Evolutionary conservation across 1,140 invertebrate species (phyloP), one percentile per base, ranked within the genome.

Genomic region (Cephus cinctus): DNA sequence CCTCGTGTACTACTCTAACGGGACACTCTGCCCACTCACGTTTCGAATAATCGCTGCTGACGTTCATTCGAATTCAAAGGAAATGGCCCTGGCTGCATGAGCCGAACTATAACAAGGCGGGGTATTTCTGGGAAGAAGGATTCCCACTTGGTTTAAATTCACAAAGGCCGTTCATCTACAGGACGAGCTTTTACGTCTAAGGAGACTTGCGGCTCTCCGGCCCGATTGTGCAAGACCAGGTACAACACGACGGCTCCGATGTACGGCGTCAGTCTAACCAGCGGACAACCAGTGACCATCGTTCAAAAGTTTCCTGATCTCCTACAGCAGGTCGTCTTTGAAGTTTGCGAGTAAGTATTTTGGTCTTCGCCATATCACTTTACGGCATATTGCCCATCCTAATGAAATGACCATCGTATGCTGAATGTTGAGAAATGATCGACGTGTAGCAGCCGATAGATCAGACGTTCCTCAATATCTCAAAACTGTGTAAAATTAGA

Each of bases 271-370:
- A 93, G 90, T 16, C 76, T 95, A 4, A 95, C 92, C 2, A 93
- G 90, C 15, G 92, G 92, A 8, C 89, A 94, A 69, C 90, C 91
- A 1, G 91, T 94, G 41, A 94, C 92, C 21, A 95, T 95, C 55
- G 92, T 94, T 16, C 92, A 95, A 76, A 95, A 94, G 72, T 95
- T 95, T 65, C 92, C 92, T 2, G 91, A 94, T 77, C 78, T 95
- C n/a, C 71, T 95, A 22, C 92, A 95, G 67, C 92, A 95, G 79
- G 91, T 94, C 35, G 90, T 95, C 35, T 95, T 92, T 62, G 91
- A 94, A 77, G 89, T 92, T 54, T 77, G 75, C 73, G 77, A 81
- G 80, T 80, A 41, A 74, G 76, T 76, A 57, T 52, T 32, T 4
- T 25, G n/a, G n/a, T n/a, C n/a, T n/a, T n/a, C n/a, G n/a, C n/a